Conservation (phyloP, 2,888 invertebrate species). For the Eupelmus urozonus region DNA sequence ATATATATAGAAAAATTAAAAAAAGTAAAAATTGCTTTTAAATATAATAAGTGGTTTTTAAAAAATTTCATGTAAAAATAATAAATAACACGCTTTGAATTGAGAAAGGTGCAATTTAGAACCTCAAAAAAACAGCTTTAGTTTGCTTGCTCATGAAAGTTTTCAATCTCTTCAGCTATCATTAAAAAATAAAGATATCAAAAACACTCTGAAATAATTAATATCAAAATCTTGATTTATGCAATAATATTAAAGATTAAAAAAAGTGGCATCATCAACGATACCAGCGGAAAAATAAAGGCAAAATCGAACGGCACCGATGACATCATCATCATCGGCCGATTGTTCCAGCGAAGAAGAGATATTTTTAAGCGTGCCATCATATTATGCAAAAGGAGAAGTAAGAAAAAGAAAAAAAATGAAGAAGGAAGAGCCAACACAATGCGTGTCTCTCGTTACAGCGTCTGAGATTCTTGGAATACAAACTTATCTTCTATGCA, state of each 20-base stretch:
- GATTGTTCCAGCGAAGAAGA: slow-evolving; percentile 16
- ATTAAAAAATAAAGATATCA: not conserved
- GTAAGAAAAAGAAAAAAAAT: slow-evolving; percentile 5
- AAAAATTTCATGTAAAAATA: too few relatives aligned
- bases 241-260: too few relatives aligned
- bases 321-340: slow-evolving; percentile 33
- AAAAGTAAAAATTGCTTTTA: too few relatives aligned
- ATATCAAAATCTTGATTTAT: too few relatives aligned
- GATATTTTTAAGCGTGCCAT: slow-evolving; percentile 51
- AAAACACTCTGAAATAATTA: not conserved
- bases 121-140: too few relatives aligned
- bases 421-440: too few relatives aligned
- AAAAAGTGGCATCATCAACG: slow-evolving; percentile 17
- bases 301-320: slow-evolving; percentile 22
- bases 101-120: too few relatives aligned
- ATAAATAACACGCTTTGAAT: too few relatives aligned
- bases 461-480: slow-evolving; percentile 26
- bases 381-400: slow-evolving; percentile 12
- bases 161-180: not conserved
- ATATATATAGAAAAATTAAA: too few relatives aligned
- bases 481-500: slow-evolving; percentile 44
- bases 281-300: not conserved
- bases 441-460: slow-evolving; percentile 21
- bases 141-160: not conserved
- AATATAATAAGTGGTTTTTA: too few relatives aligned